Evolutionary conservation across 2,888 invertebrate genomes (phyloP).

Genomic region (Drosophila infuscata): DNA sequence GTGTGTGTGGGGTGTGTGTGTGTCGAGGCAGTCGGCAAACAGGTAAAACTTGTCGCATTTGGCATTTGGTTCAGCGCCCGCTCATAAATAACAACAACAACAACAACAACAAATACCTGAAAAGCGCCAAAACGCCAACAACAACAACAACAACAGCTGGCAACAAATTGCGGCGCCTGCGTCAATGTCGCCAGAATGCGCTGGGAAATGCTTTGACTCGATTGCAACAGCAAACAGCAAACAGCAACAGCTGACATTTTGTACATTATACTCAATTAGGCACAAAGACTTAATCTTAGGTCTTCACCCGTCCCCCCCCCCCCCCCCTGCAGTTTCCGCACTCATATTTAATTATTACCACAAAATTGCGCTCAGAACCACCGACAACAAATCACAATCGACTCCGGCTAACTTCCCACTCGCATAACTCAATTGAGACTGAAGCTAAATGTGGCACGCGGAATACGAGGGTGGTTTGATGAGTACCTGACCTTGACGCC

Average conservation of each 20-base stretch:
- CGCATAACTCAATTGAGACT: background rate
- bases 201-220: constrained; percentile 42
- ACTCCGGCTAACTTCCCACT: background rate
- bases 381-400: background rate
- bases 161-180: constrained; percentile 31
- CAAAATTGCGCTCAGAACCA: background rate
- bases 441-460: background rate
- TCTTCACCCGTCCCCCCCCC: background rate
- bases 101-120: constrained; percentile 23
- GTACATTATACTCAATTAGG: constrained; percentile 25
- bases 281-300: constrained; percentile 6
- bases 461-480: too few species aligned
- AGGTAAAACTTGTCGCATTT: constrained; percentile 63
- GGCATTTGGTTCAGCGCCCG: constrained; percentile 74
- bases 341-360: background rate
- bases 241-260: constrained; percentile 4
- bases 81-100: constrained; percentile 54
- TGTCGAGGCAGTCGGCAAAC: constrained; percentile 45
- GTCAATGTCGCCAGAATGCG: constrained; percentile 53
- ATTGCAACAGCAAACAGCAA: constrained; percentile 21
- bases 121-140: constrained; percentile 29
- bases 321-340: background rate
- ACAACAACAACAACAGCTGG: background rate
- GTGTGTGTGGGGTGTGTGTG: constrained; percentile 14
- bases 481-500: too few species aligned